These are phyloP conservation scores for Belgica antarctica DNA, from an alignment of 2,888 invertebrate genomes.

Conservation along the genomic window DNA sequence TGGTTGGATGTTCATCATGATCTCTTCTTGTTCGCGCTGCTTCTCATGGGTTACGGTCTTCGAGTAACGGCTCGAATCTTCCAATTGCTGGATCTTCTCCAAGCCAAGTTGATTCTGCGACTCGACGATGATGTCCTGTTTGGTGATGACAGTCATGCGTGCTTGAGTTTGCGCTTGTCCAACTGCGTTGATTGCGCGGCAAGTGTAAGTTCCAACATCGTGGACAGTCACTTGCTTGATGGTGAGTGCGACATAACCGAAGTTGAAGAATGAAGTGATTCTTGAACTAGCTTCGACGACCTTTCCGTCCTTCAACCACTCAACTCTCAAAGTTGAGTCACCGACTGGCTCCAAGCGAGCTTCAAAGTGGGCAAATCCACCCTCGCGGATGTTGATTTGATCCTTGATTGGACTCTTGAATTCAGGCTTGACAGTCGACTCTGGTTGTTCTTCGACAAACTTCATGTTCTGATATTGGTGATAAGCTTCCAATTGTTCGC, in stretches of 20 bases:
- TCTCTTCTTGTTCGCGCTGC: slow-evolving; percentile 64
- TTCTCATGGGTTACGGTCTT: slow-evolving; percentile 53
- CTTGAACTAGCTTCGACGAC: slow-evolving; percentile 90
- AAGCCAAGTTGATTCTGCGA: slow-evolving; percentile 89
- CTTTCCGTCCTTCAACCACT: slow-evolving; percentile 90
- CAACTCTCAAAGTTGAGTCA: slow-evolving; percentile 83
- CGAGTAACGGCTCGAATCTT: slow-evolving; percentile 74
- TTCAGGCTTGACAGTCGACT: slow-evolving; percentile 76
- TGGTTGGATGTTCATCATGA: slow-evolving; percentile 74
- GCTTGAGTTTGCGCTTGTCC: slow-evolving; percentile 84
- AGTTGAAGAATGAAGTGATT: slow-evolving; percentile 90
- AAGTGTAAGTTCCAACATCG: slow-evolving; percentile 87
- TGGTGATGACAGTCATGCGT: slow-evolving; percentile 78
- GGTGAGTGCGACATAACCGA: slow-evolving; percentile 91
- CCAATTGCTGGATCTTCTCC: slow-evolving; percentile 85
- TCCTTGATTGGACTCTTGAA: slow-evolving; percentile 88
- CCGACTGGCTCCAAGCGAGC: slow-evolving; percentile 91
- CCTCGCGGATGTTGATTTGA: slow-evolving; percentile 82
- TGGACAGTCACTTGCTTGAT: slow-evolving; percentile 86
- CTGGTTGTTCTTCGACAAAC: slow-evolving; percentile 75
- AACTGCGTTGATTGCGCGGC: slow-evolving; percentile 80
- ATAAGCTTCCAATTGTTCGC: slow-evolving; percentile 86
- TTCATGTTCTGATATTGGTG: slow-evolving; percentile 77
- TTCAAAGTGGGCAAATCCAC: slow-evolving; percentile 93
- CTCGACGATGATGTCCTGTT: slow-evolving; percentile 81